A percentile compares a stretch with the other conserved stretches of the same genome.
Conservation (phyloP, 2,113 vertebrate species). For the Triplophysa tibetana region DNA sequence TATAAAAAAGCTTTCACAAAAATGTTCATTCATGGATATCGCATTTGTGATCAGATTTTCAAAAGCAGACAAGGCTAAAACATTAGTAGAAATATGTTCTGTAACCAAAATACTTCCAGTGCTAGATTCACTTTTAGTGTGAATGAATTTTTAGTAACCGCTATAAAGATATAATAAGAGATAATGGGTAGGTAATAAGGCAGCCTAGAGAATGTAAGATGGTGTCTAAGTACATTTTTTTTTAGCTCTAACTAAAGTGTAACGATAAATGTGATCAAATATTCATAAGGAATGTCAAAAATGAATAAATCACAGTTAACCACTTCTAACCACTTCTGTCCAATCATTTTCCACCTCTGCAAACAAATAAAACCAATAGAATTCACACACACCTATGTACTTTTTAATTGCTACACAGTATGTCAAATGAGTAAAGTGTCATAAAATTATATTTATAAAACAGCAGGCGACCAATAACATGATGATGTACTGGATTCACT, state of each 20-base stretch:
- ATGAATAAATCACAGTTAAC: neutral
- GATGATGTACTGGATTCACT: too few species aligned
- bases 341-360: neutral
- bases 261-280: constrained; percentile 4
- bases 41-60: neutral
- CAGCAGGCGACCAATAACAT: too few species aligned
- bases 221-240: neutral
- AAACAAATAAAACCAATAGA: neutral
- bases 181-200: neutral
- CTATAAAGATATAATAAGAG: neutral
- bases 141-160: neutral
- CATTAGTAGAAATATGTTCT: neutral
- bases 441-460: too few species aligned
- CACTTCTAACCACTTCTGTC: neutral
- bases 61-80: too few species aligned
- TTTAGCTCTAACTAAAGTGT: neutral
- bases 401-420: too few species aligned
- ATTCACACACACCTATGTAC: neutral
- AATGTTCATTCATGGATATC: neutral
- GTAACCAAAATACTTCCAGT: neutral
- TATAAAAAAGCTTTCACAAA: too few species aligned
- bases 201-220: neutral
- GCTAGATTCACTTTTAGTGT: neutral
- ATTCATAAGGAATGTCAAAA: constrained; percentile 20
- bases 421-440: too few species aligned